Base-by-base conservation (phyloP, 2,888 invertebrate species). In the Tuta absoluta region DNA sequence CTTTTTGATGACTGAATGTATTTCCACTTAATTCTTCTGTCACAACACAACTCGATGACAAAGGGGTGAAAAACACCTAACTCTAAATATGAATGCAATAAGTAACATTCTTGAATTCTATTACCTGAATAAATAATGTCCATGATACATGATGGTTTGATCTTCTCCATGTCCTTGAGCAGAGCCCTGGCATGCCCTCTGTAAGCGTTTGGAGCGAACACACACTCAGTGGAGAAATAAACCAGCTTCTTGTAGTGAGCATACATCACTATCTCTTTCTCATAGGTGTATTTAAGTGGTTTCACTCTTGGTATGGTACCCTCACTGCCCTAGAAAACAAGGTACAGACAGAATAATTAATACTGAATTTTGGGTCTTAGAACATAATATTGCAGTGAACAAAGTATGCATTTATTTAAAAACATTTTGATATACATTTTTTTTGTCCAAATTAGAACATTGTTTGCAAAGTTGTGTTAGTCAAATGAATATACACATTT, bases 251-350 rank as follows among this genome's bases (percentile, higher is more conserved):
- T 97, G 83, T 97, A 99, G 82, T 99, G 97, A 0, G 99, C 99
- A 89, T 99, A 99, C 98, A 99, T 98, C 0, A 99, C 99, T 79
- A 99, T 99, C 92, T 99, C 99, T 80, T 99, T 99, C 84, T 99
- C 99, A 84, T 99, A 99, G 0, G 98, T 95, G 82, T 99, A 99
- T 82, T 99, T 99, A 49, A 99, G 93, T 0, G 99, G 99, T 80
- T 99, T 99, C 19, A 98, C 98, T 73, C 99, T 93, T 0, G 98
- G 97, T 76, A 99, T 96, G 11, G 95, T 92, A 68, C 96, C 97
- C 77, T 96, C 96, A 74, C 94, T 93, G 69, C 95, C 94, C 95
- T 95, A 78, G 66, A 92, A 87, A 69, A 37, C 14, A 57, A 33
- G 14, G 19, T 17, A 56, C n/a, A 28, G 19, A 4, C 11, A 41